These are phyloP conservation scores for Xestobium rufovillosum DNA, from an alignment of 2,888 invertebrate genomes.

Conservation along the genomic window DNA sequence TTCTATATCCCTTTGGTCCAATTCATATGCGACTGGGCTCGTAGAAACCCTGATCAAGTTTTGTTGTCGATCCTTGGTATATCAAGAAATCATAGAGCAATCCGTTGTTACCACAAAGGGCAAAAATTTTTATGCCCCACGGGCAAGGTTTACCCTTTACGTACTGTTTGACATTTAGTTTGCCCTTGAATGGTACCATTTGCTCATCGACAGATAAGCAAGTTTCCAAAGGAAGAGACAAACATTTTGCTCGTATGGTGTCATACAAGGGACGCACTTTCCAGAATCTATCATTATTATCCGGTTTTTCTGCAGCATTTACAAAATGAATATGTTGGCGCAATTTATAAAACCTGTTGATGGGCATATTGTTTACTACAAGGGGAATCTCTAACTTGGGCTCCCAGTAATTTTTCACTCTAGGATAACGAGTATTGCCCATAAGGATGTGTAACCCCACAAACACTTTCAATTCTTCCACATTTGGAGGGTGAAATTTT, in stretches of 20 bases:
- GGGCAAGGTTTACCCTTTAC: constrained; percentile 19
- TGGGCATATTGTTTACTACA: constrained; percentile 20
- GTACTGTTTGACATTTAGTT: constrained; percentile 15
- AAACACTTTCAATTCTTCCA: constrained; percentile 21
- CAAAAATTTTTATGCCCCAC: constrained; percentile 30
- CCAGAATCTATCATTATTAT: constrained; percentile 21
- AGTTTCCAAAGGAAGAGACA: constrained; percentile 15
- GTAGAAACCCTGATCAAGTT: constrained; percentile 20
- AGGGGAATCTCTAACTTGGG: constrained; percentile 17
- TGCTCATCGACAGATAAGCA: constrained; percentile 29
- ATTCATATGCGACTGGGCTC: constrained; percentile 10
- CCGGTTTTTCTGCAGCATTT: constrained; percentile 15
- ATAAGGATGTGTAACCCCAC: constrained; percentile 25
- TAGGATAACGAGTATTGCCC: constrained; percentile 24
- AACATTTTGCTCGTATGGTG: constrained; percentile 18
- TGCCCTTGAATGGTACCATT: constrained; percentile 19
- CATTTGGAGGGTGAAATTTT: constrained; percentile 12
- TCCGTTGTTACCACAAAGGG: constrained; percentile 28
- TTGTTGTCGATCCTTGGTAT: constrained; percentile 28
- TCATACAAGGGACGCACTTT: constrained; percentile 25
- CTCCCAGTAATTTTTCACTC: constrained; percentile 23
- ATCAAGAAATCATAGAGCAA: constrained; percentile 30
- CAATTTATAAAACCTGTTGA: constrained; percentile 23
- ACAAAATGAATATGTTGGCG: constrained; percentile 24
- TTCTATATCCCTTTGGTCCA: too few relatives aligned